Evolutionary conservation across 2,113 vertebrate genomes (phyloP).

Genomic region (Tretioscincus oriximinensis): DNA sequence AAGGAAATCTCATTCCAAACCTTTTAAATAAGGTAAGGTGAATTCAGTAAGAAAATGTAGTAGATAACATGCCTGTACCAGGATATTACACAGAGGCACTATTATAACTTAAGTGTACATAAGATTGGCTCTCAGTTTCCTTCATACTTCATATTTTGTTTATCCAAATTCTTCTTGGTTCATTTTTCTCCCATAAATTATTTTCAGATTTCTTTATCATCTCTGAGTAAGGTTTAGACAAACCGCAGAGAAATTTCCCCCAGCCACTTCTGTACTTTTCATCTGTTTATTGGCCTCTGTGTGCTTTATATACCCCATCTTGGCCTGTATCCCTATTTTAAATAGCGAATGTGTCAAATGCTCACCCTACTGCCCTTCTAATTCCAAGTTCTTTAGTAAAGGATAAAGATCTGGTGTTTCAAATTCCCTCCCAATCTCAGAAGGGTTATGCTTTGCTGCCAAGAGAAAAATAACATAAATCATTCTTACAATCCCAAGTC

Average conservation of each 20-base stretch:
- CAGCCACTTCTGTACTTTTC: background rate
- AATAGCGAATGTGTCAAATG: accelerated
- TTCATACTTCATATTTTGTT: background rate
- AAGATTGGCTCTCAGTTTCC: background rate
- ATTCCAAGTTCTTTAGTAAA: slow-evolving; percentile 14
- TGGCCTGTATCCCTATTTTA: accelerated
- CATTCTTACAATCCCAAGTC: slow-evolving; percentile 24
- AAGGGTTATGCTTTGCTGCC: slow-evolving; percentile 53
- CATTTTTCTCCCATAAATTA: background rate
- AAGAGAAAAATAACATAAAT: slow-evolving; percentile 54
- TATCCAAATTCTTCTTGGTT: background rate
- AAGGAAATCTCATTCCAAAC: too few relatives aligned
- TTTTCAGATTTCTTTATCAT: background rate
- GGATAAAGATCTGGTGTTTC: slow-evolving; percentile 37
- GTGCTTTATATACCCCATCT: background rate
- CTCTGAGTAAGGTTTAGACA: background rate
- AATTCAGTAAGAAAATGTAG: too few relatives aligned
- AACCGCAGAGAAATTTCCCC: slow-evolving; percentile 9
- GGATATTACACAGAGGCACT: background rate
- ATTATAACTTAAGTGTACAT: background rate
- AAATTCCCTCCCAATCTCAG: slow-evolving; percentile 58
- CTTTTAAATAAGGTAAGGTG: too few relatives aligned
- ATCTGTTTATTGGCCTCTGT: background rate
- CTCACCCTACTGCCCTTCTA: slow-evolving; percentile 31
- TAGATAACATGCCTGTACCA: too few relatives aligned